Evolutionary conservation across 2,797 vertebrate genomes (phyloP), one percentile per base, ranked within the genome.

Genomic region (Parambassis ranga): DNA sequence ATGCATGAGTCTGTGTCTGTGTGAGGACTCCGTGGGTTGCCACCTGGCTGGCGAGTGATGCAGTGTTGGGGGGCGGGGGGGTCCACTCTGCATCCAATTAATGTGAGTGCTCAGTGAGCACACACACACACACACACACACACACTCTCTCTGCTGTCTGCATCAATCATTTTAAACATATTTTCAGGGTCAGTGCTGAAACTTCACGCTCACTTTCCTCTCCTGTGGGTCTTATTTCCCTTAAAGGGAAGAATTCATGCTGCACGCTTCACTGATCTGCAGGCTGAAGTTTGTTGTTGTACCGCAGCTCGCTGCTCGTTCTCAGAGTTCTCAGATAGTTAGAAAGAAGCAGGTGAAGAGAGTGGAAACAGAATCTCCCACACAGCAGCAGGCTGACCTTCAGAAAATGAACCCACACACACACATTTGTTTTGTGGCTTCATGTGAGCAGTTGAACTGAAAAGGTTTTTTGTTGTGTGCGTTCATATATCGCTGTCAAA

Each of bases 21-120:
- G 61, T 46, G 26, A 20, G 44, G 4, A 39, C 32, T 60, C 51
- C 36, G 50, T 36, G 58, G 23, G 61, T 6, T 55, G 55, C 50
- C 67, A 56, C 43, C 55, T 57, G 63, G 62, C 6, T 78, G 69
- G 24, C 1, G 61, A 77, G 61, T 75, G 80, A 81, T 73, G 57
- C 57, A 38, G 39, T 14, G 26, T 23, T 26, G 48, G 52, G 26
- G 48, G 52, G 57, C 47, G 62, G 33, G 30, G 11, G 22, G 43
- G 13, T 47, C 59, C 63, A 38, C 23, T 41, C 42, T 63, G 70
- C 69, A 65, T 73, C 65, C 69, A 88, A 86, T 89, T 83, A 78
- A 19, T 37, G 49, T 78, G 68, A 86, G 87, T 90, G 86, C 79
- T 75, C 64, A n/a, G 23, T 51, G 52, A 52, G 18, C 22, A 59